These are phyloP conservation scores for Lepidurus arcticus DNA, from an alignment of 1,140 invertebrate genomes.

Conservation along the genomic window DNA sequence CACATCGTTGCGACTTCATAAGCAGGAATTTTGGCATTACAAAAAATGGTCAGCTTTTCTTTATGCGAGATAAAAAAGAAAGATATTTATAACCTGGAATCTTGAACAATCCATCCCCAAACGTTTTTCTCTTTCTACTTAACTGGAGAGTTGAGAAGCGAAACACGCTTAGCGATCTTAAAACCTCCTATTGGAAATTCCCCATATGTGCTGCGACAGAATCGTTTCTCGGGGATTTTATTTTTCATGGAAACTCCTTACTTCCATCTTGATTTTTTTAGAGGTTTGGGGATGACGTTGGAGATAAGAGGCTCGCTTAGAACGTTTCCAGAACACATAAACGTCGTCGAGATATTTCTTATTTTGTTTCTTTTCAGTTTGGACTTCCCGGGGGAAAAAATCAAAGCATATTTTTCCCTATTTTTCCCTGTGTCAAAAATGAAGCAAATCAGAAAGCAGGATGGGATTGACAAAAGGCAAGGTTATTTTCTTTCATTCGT, in stretches of 20 bases:
- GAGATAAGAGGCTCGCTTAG: neutral
- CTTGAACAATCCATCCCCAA: neutral
- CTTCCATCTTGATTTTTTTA: neutral
- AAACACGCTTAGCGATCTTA: slow-evolving; percentile 18
- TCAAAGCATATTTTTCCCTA: neutral
- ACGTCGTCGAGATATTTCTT: neutral
- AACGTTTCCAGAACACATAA: neutral
- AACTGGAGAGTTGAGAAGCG: neutral
- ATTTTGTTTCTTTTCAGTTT: neutral
- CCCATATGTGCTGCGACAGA: slow-evolving; percentile 8
- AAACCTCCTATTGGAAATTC: neutral
- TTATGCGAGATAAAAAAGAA: neutral
- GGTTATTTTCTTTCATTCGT: neutral
- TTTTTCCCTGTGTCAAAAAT: neutral
- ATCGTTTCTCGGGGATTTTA: neutral
- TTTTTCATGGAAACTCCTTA: neutral
- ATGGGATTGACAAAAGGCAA: neutral
- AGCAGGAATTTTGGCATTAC: neutral
- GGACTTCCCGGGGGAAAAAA: neutral
- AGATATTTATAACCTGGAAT: neutral
- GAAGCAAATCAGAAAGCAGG: neutral
- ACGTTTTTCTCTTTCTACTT: neutral
- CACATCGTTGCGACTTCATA: neutral
- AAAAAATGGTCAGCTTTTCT: neutral
- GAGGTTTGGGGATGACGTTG: neutral